Evolutionary conservation across 2,113 vertebrate genomes (phyloP).

Genomic region (Puntigrus tetrazona): DNA sequence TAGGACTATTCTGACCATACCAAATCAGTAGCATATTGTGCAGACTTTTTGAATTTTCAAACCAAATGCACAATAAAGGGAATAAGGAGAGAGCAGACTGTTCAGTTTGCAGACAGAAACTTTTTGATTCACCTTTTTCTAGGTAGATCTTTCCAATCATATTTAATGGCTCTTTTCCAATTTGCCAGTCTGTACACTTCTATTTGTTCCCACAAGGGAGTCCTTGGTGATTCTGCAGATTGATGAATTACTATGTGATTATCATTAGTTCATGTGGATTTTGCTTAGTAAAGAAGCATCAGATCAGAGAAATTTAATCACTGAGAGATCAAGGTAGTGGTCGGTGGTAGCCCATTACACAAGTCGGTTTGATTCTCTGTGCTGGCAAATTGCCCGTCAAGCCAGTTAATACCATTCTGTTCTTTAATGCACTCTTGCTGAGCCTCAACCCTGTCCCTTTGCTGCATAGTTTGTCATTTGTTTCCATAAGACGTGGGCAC

Average conservation of each 20-base stretch:
- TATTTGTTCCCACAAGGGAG: neutral
- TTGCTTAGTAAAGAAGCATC: conserved; percentile 13
- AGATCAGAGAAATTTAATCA: conserved; percentile 5
- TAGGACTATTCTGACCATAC: no score
- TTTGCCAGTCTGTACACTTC: conserved; percentile 11
- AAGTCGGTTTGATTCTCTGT: conserved; percentile 31
- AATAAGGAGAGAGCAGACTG: neutral
- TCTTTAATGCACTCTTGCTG: conserved; percentile 21
- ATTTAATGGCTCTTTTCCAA: neutral
- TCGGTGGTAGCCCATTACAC: conserved; percentile 25
- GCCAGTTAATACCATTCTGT: conserved; percentile 30
- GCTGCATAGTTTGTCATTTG: neutral
- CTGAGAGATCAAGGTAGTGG: conserved; percentile 23
- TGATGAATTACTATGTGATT: conserved; percentile 23
- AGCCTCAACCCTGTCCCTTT: no score
- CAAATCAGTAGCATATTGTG: no score
- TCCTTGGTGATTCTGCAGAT: neutral
- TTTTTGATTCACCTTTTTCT: neutral
- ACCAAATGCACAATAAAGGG: neutral
- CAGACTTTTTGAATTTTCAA: no score
- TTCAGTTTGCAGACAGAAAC: neutral
- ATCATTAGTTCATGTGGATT: conserved; percentile 24
- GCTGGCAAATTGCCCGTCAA: neutral
- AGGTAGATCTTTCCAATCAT: neutral
- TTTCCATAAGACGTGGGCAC: neutral